A percentile compares a stretch with the other conserved stretches of the same genome.
Conservation (phyloP, 2,113 vertebrate genomes). For the Mastomys natalensis region DNA sequence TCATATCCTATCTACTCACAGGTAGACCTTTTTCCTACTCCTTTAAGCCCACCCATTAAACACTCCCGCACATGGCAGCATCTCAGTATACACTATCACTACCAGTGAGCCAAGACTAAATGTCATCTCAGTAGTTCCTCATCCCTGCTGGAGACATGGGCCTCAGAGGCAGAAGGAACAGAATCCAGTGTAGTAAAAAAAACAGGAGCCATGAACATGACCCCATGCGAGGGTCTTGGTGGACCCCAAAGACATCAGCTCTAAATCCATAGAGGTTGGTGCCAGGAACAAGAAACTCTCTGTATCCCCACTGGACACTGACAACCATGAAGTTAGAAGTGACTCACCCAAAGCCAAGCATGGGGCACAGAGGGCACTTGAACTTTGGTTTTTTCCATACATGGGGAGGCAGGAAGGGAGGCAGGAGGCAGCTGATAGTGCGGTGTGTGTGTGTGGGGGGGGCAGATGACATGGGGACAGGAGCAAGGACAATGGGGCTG, state of each 20-base stretch:
- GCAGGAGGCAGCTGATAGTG: background rate
- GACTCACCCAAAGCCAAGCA: background rate
- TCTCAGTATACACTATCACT: background rate
- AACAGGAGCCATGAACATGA: background rate
- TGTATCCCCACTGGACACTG: background rate
- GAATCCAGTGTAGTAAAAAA: background rate
- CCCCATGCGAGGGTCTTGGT: background rate
- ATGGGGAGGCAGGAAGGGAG: background rate
- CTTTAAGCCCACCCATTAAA: too few relatives aligned
- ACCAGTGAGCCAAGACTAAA: background rate
- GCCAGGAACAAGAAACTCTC: background rate
- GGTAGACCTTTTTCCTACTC: background rate
- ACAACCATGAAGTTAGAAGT: background rate
- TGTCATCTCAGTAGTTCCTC: background rate
- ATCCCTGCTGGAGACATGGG: background rate
- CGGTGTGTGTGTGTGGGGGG: background rate
- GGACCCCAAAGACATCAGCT: background rate
- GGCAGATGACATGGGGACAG: background rate
- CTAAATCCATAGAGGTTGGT: rapidly evolving
- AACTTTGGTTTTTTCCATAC: background rate
- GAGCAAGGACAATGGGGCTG: too few relatives aligned
- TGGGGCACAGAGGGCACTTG: background rate
- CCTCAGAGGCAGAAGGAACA: background rate
- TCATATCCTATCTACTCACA: background rate
- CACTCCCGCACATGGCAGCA: background rate